A percentile compares a stretch with the other conserved stretches of the same genome.
These are phyloP conservation scores for Triops cancriformis DNA, from an alignment of 1,140 invertebrate species.

Conservation along the genomic window DNA sequence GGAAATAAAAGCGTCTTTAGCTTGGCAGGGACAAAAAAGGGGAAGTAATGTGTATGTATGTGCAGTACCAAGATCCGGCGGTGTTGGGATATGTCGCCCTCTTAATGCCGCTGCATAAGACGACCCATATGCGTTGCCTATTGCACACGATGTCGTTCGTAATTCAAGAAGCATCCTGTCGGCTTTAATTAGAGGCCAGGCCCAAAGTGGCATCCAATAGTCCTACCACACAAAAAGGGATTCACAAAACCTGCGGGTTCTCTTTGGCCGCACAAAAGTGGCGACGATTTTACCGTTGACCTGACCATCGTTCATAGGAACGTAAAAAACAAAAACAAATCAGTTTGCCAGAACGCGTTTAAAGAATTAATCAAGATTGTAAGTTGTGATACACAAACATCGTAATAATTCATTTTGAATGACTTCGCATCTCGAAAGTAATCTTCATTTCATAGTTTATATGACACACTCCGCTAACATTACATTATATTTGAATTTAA, in stretches of 20 bases:
- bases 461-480: too few relatives aligned
- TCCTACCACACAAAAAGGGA: neutral
- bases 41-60: too few relatives aligned
- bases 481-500: too few relatives aligned
- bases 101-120: neutral
- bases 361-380: neutral
- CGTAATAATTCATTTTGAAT: too few relatives aligned
- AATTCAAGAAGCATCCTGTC: slow-evolving; percentile 6
- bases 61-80: neutral
- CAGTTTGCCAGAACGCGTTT: neutral
- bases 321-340: neutral
- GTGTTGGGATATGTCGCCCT: neutral
- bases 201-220: neutral
- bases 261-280: neutral
- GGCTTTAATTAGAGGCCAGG: neutral
- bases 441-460: too few relatives aligned
- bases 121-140: neutral
- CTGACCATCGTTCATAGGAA: neutral
- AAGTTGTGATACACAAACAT: too few relatives aligned
- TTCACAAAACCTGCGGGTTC: neutral
- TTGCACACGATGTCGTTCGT: neutral
- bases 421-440: too few relatives aligned
- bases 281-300: too few relatives aligned
- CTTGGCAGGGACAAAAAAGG: neutral
- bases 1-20: neutral